A percentile compares a stretch with the other conserved stretches of the same genome.
phyloP scores from a whole-genome alignment of 2,888 invertebrate genomes.

The Baccha elongata region DNA sequence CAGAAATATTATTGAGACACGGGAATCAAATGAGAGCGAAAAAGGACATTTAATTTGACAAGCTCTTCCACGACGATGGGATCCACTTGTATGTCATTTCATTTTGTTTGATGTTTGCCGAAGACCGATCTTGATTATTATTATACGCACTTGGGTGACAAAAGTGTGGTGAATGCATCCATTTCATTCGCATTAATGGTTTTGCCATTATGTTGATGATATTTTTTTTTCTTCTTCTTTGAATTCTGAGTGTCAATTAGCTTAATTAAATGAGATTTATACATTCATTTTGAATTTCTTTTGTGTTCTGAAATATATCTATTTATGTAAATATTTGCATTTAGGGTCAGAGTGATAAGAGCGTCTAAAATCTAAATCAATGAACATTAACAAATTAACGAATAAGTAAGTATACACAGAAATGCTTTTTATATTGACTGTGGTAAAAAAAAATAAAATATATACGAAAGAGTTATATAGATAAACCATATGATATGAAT shows the following conservation, averaged over 20 bases:
- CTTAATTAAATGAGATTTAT: constrained; percentile 65
- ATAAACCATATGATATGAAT: too few relatives aligned
- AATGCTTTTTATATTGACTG: too few relatives aligned
- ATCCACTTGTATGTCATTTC: constrained; percentile 74
- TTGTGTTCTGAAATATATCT: background rate
- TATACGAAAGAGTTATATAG: too few relatives aligned
- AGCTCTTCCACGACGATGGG: constrained; percentile 60
- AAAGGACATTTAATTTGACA: constrained; percentile 72
- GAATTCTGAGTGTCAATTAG: constrained; percentile 63
- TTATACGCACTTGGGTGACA: constrained; percentile 55
- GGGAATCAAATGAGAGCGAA: constrained; percentile 32
- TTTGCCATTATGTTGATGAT: constrained; percentile 34
- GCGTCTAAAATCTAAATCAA: too few relatives aligned
- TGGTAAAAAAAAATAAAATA: too few relatives aligned
- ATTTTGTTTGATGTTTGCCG: constrained; percentile 73
- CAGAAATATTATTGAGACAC: constrained; percentile 6
- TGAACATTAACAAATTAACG: too few relatives aligned
- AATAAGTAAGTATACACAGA: too few relatives aligned
- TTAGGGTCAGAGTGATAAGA: too few relatives aligned
- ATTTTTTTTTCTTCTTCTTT: constrained; percentile 13
- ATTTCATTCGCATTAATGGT: constrained; percentile 57
- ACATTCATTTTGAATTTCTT: constrained; percentile 7
- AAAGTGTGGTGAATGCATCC: constrained; percentile 46
- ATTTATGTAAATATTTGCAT: too few relatives aligned
- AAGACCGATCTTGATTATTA: constrained; percentile 72